Evolutionary conservation across 2,888 invertebrate genomes (phyloP).

Genomic region (Stomorhina lunata): DNA sequence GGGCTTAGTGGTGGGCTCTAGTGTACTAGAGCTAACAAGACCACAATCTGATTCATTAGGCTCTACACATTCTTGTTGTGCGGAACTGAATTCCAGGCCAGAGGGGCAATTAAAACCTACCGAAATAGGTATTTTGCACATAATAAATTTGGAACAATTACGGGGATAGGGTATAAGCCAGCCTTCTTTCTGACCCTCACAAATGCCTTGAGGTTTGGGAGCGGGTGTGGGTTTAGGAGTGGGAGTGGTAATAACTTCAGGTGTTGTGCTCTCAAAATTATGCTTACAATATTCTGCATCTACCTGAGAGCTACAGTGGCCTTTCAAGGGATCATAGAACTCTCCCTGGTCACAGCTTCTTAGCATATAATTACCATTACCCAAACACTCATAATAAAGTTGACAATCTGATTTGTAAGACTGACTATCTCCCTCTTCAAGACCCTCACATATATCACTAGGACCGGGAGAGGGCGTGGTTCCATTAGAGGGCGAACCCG

Average conservation of each 20-base stretch:
- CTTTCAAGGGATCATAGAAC: conserved; percentile 71
- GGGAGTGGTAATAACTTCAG: background rate
- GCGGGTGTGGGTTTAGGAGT: background rate
- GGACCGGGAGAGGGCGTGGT: conserved; percentile 38
- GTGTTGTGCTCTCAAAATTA: conserved; percentile 67
- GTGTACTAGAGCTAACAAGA: conserved; percentile 22
- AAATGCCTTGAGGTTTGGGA: conserved; percentile 22
- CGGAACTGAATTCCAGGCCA: no score
- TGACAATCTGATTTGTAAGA: conserved; percentile 71
- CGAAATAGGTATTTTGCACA: no score
- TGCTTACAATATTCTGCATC: conserved; percentile 70
- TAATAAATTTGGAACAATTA: no score
- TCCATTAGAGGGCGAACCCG: conserved; percentile 45
- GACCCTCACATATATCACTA: conserved; percentile 37
- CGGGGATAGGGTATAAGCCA: no score
- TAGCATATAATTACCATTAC: conserved; percentile 71
- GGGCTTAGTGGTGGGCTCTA: background rate
- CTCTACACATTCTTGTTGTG: conserved; percentile 68
- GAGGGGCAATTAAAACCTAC: no score
- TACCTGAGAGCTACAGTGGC: conserved; percentile 70
- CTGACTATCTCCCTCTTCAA: conserved; percentile 63
- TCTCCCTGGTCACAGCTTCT: conserved; percentile 69
- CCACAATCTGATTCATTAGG: conserved; percentile 70
- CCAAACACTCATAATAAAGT: conserved; percentile 71
- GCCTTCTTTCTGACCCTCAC: conserved; percentile 11